These are phyloP conservation scores for Diabrotica balteata DNA, from an alignment of 2,888 invertebrate species.

Conservation along the genomic window DNA sequence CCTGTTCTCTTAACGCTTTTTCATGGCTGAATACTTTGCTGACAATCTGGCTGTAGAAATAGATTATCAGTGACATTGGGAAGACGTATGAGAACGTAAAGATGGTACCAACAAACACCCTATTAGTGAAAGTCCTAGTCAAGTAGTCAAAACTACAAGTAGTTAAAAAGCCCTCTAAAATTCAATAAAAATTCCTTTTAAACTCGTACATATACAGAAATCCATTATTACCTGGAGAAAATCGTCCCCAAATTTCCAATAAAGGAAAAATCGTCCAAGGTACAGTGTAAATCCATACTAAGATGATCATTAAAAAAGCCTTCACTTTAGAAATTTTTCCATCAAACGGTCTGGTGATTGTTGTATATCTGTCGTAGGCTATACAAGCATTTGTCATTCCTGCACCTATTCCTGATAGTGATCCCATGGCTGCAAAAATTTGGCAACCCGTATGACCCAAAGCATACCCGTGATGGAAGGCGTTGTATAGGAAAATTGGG, in stretches of 20 bases:
- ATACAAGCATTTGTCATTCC: conserved; percentile 84
- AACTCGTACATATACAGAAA: no score
- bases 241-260: conserved; percentile 86
- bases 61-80: conserved; percentile 79
- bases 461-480: conserved; percentile 79
- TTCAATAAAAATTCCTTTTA: conserved; percentile 24
- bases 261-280: conserved; percentile 84
- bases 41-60: conserved; percentile 88
- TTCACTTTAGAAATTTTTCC: conserved; percentile 83
- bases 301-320: conserved; percentile 75
- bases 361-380: conserved; percentile 81
- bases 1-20: conserved; percentile 77
- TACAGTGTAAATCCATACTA: conserved; percentile 79
- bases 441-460: conserved; percentile 78
- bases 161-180: conserved; percentile 87
- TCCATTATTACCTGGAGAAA: conserved; percentile 72
- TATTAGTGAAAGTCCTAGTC: conserved; percentile 79
- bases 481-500: conserved; percentile 86
- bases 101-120: conserved; percentile 77
- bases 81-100: conserved; percentile 80
- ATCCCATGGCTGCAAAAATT: conserved; percentile 77
- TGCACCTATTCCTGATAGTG: conserved; percentile 82
- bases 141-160: conserved; percentile 85
- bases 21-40: conserved; percentile 86
- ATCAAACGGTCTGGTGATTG: conserved; percentile 83